Percentiles rank a stretch among this genome's conserved stretches.
phyloP scores from a whole-genome alignment of 2,888 invertebrate species.

The Lapara coniferarum region DNA sequence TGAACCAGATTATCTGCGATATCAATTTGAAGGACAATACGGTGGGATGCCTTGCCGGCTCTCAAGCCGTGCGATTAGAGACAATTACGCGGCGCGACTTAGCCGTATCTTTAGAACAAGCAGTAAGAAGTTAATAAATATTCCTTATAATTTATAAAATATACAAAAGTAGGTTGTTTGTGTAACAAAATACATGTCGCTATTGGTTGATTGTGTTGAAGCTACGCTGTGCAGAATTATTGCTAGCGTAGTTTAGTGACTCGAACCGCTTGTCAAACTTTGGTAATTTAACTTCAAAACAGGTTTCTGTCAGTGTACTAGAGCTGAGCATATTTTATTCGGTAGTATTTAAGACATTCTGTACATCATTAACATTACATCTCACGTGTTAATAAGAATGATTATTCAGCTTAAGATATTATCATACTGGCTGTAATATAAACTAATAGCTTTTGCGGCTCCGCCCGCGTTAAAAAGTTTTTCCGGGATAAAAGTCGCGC shows the following conservation, averaged over 20 bases:
- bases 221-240: slow-evolving; percentile 72
- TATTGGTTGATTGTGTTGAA: slow-evolving; percentile 62
- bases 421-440: too few species aligned
- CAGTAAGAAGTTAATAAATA: not conserved
- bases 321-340: slow-evolving; percentile 43
- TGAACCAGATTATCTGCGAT: slow-evolving; percentile 73
- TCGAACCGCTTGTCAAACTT: slow-evolving; percentile 80
- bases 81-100: slow-evolving; percentile 15
- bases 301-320: slow-evolving; percentile 67
- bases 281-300: slow-evolving; percentile 83
- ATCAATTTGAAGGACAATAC: slow-evolving; percentile 72
- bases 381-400: not conserved
- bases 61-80: slow-evolving; percentile 33
- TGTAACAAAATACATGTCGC: slow-evolving; percentile 3
- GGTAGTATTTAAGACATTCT: slow-evolving; percentile 17
- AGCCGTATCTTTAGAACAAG: not conserved
- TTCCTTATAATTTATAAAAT: not conserved
- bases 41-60: slow-evolving; percentile 64
- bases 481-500: too few species aligned
- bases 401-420: too few species aligned
- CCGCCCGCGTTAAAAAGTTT: too few species aligned
- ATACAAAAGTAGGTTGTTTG: not conserved
- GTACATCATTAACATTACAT: not conserved
- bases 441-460: too few species aligned
- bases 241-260: slow-evolving; percentile 74